Evolutionary conservation across 35 echinoderm and acorn worm species (phyloP).

Genomic region (Ophiothrix spiculata): DNA sequence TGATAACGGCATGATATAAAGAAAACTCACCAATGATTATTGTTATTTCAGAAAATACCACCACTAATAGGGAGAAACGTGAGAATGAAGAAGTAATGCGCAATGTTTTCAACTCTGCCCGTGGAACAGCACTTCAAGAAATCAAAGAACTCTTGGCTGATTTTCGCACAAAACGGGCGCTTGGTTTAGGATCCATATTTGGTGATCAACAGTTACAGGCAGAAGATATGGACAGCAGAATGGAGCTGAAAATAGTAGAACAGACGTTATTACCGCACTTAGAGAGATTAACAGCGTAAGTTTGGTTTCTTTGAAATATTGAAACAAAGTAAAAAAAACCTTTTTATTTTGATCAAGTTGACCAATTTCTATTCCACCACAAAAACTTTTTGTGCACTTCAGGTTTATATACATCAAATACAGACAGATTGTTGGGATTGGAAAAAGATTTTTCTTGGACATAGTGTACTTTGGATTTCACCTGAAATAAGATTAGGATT

Average conservation of each 20-base stretch:
- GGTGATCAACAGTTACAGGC: constrained; percentile 64
- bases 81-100: constrained; percentile 74
- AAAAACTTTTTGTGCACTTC: no score
- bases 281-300: constrained; percentile 79
- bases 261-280: constrained; percentile 73
- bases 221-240: constrained; percentile 60
- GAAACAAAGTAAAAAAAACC: no score
- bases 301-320: no score
- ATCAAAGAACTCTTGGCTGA: constrained; percentile 56
- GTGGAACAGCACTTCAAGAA: constrained; percentile 39
- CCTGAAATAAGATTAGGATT: no score
- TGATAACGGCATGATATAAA: no score
- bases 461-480: no score
- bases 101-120: constrained; percentile 58
- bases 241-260: constrained; percentile 72
- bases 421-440: no score
- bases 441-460: no score
- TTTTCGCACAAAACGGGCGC: constrained; percentile 67
- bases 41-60: constrained; percentile 30
- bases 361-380: no score
- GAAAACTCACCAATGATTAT: no score
- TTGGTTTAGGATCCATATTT: constrained; percentile 87
- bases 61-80: constrained; percentile 25
- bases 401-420: no score
- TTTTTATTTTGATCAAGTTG: no score